phyloP scores from a whole-genome alignment of 2,113 vertebrate genomes.

The Silurus asotus region DNA sequence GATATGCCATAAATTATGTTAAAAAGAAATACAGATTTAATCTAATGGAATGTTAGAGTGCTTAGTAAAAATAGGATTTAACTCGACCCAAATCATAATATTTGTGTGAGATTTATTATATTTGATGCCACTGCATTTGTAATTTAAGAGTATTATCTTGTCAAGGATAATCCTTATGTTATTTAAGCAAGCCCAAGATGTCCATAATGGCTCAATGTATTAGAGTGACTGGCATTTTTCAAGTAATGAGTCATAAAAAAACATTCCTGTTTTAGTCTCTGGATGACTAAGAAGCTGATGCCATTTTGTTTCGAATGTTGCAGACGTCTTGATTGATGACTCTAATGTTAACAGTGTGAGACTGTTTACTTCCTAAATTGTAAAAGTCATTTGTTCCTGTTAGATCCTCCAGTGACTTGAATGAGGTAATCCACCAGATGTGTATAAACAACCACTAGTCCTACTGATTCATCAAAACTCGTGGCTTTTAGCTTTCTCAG shows the following conservation, averaged over 20 bases:
- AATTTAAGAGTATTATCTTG: not conserved
- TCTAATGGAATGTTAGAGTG: not conserved
- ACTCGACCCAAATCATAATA: not conserved
- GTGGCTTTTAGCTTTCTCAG: conserved; percentile 65
- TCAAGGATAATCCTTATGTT: not conserved
- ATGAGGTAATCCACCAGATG: conserved; percentile 68
- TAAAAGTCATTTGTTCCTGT: conserved; percentile 51
- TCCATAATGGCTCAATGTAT: conserved; percentile 16
- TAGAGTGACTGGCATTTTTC: conserved; percentile 15
- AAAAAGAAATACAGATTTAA: not conserved
- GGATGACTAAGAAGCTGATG: conserved; percentile 18
- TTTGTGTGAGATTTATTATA: not conserved
- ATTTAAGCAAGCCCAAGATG: not conserved
- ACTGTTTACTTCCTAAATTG: conserved; percentile 53
- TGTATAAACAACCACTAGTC: conserved; percentile 68
- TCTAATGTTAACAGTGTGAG: conserved; percentile 47
- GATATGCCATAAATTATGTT: not conserved
- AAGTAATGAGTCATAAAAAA: conserved; percentile 42
- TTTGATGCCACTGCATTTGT: not conserved
- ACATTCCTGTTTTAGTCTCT: conserved; percentile 33
- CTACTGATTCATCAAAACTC: conserved; percentile 67
- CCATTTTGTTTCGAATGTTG: conserved; percentile 31
- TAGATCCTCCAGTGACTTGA: conserved; percentile 61
- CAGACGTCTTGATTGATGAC: conserved; percentile 43
- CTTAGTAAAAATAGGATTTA: not conserved